phyloP scores from a whole-genome alignment of 2,888 invertebrate genomes.

The Ypsolopha sequella region DNA sequence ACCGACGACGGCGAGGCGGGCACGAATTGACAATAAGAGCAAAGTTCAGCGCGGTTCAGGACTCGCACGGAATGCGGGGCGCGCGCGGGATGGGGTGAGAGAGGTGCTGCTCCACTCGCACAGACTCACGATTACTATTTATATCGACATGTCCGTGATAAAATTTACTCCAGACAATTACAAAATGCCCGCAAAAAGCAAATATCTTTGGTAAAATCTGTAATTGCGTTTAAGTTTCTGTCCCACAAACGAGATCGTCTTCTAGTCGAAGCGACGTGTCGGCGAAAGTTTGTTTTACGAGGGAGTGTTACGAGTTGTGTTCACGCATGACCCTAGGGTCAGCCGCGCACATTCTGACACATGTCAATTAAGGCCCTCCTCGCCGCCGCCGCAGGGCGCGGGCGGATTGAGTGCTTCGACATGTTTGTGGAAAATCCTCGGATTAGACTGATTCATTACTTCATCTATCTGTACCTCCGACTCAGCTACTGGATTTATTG shows the following conservation, averaged over 20 bases:
- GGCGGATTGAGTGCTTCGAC: slow-evolving; percentile 63
- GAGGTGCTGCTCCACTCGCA: background rate
- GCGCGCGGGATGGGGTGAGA: background rate
- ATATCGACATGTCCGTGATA: slow-evolving; percentile 48
- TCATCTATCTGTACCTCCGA: slow-evolving; percentile 16
- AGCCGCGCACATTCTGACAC: slow-evolving; percentile 63
- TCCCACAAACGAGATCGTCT: slow-evolving; percentile 32
- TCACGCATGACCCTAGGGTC: slow-evolving; percentile 63
- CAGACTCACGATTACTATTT: slow-evolving; percentile 26
- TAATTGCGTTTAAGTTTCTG: slow-evolving; percentile 1
- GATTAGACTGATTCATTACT: slow-evolving; percentile 61
- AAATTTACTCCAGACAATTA: slow-evolving; percentile 17
- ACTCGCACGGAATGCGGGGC: slow-evolving; percentile 56
- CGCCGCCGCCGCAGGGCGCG: slow-evolving; percentile 39
- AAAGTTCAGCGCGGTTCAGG: slow-evolving; percentile 67
- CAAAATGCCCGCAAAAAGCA: slow-evolving; percentile 5
- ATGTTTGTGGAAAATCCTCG: slow-evolving; percentile 62
- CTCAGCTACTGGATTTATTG: slow-evolving; percentile 25
- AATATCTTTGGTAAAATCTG: background rate
- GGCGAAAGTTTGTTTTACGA: slow-evolving; percentile 49
- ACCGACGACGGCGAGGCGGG: slow-evolving; percentile 31
- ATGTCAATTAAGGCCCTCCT: slow-evolving; percentile 63
- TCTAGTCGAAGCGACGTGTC: slow-evolving; percentile 16
- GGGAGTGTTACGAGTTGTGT: slow-evolving; percentile 53
- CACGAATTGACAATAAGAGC: slow-evolving; percentile 69